These are phyloP conservation scores for Peribatodes rhomboidaria DNA, from an alignment of 2,888 invertebrate species.

Conservation along the genomic window DNA sequence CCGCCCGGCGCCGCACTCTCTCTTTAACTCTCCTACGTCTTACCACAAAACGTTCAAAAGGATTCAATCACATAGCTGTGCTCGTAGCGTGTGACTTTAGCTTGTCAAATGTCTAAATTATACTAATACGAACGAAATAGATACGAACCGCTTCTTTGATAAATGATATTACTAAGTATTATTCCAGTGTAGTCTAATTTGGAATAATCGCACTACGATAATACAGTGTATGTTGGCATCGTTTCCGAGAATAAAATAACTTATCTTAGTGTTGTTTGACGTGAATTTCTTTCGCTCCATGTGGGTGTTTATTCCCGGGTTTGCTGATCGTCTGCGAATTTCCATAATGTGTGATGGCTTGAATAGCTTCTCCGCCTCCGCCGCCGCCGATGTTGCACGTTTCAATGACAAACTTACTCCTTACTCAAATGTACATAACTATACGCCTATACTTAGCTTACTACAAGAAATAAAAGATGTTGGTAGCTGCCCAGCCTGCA, in stretches of 20 bases:
- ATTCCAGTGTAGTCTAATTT: not conserved
- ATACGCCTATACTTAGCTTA: too few relatives aligned
- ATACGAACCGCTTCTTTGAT: too few relatives aligned
- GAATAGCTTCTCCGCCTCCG: not conserved
- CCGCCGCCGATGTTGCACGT: not conserved
- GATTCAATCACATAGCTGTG: not conserved
- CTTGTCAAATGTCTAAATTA: not conserved
- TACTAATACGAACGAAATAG: too few relatives aligned
- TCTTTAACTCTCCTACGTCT: too few relatives aligned
- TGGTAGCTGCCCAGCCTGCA: too few relatives aligned
- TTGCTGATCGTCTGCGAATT: slow-evolving; percentile 11
- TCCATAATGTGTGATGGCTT: slow-evolving; percentile 2
- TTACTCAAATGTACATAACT: too few relatives aligned
- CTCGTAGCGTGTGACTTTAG: not conserved
- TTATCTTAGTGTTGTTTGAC: not conserved
- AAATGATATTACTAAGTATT: too few relatives aligned
- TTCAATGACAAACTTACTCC: not conserved
- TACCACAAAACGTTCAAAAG: not conserved
- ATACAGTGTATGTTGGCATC: not conserved
- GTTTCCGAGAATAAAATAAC: not conserved
- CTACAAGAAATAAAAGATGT: too few relatives aligned
- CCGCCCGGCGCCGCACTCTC: too few relatives aligned
- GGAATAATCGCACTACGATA: not conserved
- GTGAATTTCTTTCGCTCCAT: not conserved
- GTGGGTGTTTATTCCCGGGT: not conserved